Conservation (phyloP, 1,140 invertebrate species). For the Cephus cinctus region DNA sequence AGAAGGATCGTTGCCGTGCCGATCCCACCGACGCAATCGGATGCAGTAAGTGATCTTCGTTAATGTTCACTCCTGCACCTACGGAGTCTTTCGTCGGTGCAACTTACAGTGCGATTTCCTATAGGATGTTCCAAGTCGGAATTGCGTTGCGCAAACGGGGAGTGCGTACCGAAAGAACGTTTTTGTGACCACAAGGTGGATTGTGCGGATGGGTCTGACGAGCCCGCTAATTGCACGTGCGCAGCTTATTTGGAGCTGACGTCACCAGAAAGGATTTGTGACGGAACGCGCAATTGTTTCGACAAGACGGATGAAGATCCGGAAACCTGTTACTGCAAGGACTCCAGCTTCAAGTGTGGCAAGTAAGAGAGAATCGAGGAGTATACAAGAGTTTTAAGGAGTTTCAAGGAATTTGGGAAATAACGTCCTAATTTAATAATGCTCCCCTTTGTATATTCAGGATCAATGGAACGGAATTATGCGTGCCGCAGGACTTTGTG, state of each 20-base stretch:
- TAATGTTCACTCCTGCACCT: slow-evolving; percentile 37
- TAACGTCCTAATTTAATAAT: slow-evolving; percentile 15
- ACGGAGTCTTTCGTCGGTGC: slow-evolving; percentile 8
- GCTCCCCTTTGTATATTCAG: slow-evolving; percentile 4
- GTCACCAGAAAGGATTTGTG: slow-evolving; percentile 68
- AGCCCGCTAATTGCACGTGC: slow-evolving; percentile 67
- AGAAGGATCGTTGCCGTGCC: slow-evolving; percentile 31
- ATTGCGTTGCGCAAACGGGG: slow-evolving; percentile 65
- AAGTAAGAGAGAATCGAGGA: too few relatives aligned
- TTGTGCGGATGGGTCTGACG: slow-evolving; percentile 72
- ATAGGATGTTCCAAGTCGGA: slow-evolving; percentile 61
- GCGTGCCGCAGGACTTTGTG: slow-evolving; percentile 68
- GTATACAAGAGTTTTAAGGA: too few relatives aligned
- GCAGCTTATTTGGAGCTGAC: slow-evolving; percentile 66
- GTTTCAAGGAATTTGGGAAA: slow-evolving; percentile 32
- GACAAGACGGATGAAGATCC: slow-evolving; percentile 78
- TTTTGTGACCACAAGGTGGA: slow-evolving; percentile 69
- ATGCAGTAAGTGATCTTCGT: slow-evolving; percentile 47
- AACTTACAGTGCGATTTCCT: slow-evolving; percentile 33
- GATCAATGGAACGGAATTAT: slow-evolving; percentile 35
- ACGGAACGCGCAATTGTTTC: slow-evolving; percentile 74
- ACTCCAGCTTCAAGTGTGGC: slow-evolving; percentile 53
- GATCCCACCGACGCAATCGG: slow-evolving; percentile 23
- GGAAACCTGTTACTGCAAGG: slow-evolving; percentile 62
- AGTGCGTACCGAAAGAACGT: slow-evolving; percentile 66